Percentiles rank a stretch among this genome's conserved stretches.
Conservation (phyloP, 2,888 invertebrate species). For the Macaria liturata region DNA sequence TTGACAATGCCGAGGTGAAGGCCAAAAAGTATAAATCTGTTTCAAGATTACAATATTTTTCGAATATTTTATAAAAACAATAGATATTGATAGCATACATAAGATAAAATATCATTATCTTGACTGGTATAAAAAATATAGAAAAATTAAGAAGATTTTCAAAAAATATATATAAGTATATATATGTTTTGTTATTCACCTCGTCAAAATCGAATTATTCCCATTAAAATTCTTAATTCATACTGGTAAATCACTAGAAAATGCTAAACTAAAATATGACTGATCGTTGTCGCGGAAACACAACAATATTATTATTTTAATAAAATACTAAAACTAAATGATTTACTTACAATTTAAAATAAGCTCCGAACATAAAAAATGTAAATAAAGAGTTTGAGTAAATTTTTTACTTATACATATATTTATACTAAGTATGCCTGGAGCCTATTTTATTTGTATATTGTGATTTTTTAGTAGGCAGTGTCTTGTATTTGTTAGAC, state of each 20-base stretch:
- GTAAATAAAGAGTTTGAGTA: no score
- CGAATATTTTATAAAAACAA: no score
- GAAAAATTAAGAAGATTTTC: no score
- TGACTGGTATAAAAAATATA: no score
- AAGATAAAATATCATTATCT: no score
- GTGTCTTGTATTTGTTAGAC: slow-evolving; percentile 27
- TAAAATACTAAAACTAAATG: slow-evolving; percentile 33
- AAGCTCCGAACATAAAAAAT: no score
- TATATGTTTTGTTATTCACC: slow-evolving; percentile 20
- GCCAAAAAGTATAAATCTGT: background rate
- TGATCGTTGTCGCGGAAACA: slow-evolving; percentile 58
- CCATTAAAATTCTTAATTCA: slow-evolving; percentile 22
- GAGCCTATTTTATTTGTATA: background rate
- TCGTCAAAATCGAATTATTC: slow-evolving; percentile 28
- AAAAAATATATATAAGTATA: no score
- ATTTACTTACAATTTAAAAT: background rate
- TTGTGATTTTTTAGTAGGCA: slow-evolving; percentile 31
- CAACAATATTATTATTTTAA: slow-evolving; percentile 44
- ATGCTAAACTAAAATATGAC: slow-evolving; percentile 60
- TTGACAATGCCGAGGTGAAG: slow-evolving; percentile 13
- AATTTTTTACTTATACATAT: no score
- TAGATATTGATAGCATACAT: no score
- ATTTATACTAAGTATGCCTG: background rate
- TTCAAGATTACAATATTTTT: no score
- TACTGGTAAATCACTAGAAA: slow-evolving; percentile 58